phyloP scores from a whole-genome alignment of 1,140 invertebrate genomes.

The Drosophila pseudoananassae region DNA sequence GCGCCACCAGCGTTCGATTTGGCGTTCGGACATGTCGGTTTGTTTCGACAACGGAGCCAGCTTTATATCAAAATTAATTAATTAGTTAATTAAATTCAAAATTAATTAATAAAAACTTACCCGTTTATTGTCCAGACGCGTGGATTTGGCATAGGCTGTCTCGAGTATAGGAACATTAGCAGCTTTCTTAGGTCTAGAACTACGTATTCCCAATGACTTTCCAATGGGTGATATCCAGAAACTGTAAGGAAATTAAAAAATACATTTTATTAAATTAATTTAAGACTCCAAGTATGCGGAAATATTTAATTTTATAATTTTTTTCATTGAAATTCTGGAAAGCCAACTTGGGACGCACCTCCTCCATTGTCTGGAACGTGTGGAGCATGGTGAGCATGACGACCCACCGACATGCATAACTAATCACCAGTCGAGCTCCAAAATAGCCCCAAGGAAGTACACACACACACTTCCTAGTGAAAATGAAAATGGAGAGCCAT shows the following conservation, averaged over 20 bases:
- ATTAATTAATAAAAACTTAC: constrained; percentile 83
- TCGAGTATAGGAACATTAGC: constrained; percentile 89
- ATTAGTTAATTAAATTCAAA: background rate
- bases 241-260: constrained; percentile 84
- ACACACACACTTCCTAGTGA: too few species aligned
- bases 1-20: constrained; percentile 96
- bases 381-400: too few species aligned
- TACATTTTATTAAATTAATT: too few species aligned
- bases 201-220: constrained; percentile 90
- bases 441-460: too few species aligned
- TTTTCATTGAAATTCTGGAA: constrained; percentile 56
- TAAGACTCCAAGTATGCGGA: constrained; percentile 8
- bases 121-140: constrained; percentile 90
- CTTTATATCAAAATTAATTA: constrained; percentile 80
- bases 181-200: constrained; percentile 90
- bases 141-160: constrained; percentile 88
- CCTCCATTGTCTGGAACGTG: too few species aligned
- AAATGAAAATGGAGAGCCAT: too few species aligned
- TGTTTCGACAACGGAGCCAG: constrained; percentile 92
- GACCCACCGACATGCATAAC: too few species aligned
- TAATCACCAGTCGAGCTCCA: too few species aligned
- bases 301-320: constrained; percentile 15
- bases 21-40: constrained; percentile 93
- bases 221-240: constrained; percentile 92
- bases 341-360: too few species aligned